Evolutionary conservation across 2,113 vertebrate species (phyloP), one percentile per base, ranked within the genome.

Genomic region (Coregonus clupeaformis): DNA sequence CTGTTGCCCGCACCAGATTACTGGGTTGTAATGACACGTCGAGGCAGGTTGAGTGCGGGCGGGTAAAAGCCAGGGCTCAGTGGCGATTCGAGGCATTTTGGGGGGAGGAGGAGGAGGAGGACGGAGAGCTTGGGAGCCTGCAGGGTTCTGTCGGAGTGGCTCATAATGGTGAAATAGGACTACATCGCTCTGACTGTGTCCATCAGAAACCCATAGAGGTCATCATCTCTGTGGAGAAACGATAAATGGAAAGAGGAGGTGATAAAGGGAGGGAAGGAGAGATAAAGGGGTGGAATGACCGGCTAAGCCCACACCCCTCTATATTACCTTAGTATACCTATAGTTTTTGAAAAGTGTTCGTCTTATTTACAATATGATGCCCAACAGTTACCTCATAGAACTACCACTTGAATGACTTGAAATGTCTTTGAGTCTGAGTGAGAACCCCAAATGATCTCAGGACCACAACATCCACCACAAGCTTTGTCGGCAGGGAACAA

Each of bases 1-100:
- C 94, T 93, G 95, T 94, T 84, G 93, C 93, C 91, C 87, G 91
- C 91, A 91, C 93, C 93, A 73, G 94, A 90, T 94, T 95, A 95
- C 93, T 88, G 89, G 94, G 73, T 92, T 95, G 94, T 89, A 80
- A 92, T 91, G 94, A 92, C 95, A 95, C 92, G 90, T 91, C 86
- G 90, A 90, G 89, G 84, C 86, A 81, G 87, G 77, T 82, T 79
- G 78, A 74, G 74, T 55, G 64, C 73, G 22, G 62, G 68, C 68
- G 25, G 82, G 78, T 82, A 86, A 84, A 84, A 87, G 75, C 71
- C 71, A 5, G 16, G 69, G 69, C 60, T 65, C 42, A 49, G 81
- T 76, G 80, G 78, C 84, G 74, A 87, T 86, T 78, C 81, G 73
- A 67, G 68, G 75, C 14, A 20, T 55, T 14, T 55, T 5, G 52